Base-by-base conservation (phyloP, 2,797 vertebrate species). In the Peromyscus nudipes region DNA sequence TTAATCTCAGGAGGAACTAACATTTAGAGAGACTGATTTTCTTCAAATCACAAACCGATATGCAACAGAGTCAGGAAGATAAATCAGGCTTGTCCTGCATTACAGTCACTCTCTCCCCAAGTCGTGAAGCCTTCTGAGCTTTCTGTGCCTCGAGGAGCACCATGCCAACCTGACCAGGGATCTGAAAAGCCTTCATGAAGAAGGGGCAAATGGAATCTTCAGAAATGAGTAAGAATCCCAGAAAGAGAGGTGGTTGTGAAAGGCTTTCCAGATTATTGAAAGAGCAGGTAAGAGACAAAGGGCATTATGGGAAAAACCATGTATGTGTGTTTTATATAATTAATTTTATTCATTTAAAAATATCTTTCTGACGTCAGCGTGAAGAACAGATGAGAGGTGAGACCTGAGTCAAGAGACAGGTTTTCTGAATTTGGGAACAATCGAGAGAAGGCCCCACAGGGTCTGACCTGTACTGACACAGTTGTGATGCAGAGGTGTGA, bases 311-410 rank as follows among this genome's bases (percentile, higher is more conserved):
- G 12, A 89, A 92, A 84, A 31, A 31, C 37, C 73, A 81, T 49
- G 0, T 67, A 91, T 57, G 13, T 71, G 17, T 80, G 69, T 89
- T 93, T 71, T 60, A 92, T 11, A 92, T 75, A 95, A 77, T 91
- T 91, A 83, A 65, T 80, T 89, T 81, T 67, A 75, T 57, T 81
- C 46, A 67, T 65, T 94, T 77, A 46, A 94, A 96, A 75, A 64
- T 87, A 69, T 67, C 11, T 92, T 71, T 89, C 43, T 84, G 84
- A 84, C 73, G 8, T 92, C 25, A 90, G 6, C 52, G 43, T 60
- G 52, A 81, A 96, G n/a, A 95, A 88, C 21, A 95, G 65, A 77
- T 77, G 40, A 95, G 65, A 91, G 60, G 40, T 82, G 55, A 96
- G 60, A 95, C 2, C 4, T 81, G 52, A 88, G 77, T 92, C 19